phyloP scores from a whole-genome alignment of 1,140 invertebrate genomes.

The Harlomillsia oculata region DNA sequence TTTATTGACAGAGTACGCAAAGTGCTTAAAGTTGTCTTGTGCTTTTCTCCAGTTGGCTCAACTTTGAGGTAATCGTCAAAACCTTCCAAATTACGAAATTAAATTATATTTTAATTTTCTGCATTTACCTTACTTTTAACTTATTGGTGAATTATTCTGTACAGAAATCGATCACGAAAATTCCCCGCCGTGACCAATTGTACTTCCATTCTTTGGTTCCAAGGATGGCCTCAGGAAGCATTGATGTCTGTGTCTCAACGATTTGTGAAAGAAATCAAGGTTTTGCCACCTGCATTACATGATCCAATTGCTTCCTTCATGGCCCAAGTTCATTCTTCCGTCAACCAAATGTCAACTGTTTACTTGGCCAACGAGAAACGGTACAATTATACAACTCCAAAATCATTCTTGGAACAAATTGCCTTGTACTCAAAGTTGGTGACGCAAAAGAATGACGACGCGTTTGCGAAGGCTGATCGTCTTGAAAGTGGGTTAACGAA shows the following conservation, averaged over 20 bases:
- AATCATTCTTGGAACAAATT: conserved; percentile 92
- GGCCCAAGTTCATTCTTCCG: conserved; percentile 86
- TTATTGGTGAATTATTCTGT: no score
- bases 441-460: conserved; percentile 66
- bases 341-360: conserved; percentile 75
- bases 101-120: not conserved
- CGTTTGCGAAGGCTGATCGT: conserved; percentile 70
- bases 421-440: conserved; percentile 81
- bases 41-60: conserved; percentile 87
- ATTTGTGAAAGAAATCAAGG: conserved; percentile 69
- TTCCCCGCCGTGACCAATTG: conserved; percentile 93
- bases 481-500: conserved; percentile 90
- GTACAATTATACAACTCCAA: conserved; percentile 95
- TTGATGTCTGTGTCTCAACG: conserved; percentile 81
- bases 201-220: conserved; percentile 94
- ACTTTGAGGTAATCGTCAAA: no score
- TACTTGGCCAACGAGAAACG: conserved; percentile 81
- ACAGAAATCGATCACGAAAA: conserved; percentile 81
- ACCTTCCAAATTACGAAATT: not conserved
- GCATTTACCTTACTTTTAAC: not conserved
- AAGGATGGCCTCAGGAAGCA: conserved; percentile 95
- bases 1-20: conserved; percentile 89
- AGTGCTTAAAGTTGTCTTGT: conserved; percentile 81
- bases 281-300: conserved; percentile 55
- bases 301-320: conserved; percentile 82